These are phyloP conservation scores for Crypturellus tataupa DNA, from an alignment of 2,797 vertebrate genomes.

Conservation along the genomic window DNA sequence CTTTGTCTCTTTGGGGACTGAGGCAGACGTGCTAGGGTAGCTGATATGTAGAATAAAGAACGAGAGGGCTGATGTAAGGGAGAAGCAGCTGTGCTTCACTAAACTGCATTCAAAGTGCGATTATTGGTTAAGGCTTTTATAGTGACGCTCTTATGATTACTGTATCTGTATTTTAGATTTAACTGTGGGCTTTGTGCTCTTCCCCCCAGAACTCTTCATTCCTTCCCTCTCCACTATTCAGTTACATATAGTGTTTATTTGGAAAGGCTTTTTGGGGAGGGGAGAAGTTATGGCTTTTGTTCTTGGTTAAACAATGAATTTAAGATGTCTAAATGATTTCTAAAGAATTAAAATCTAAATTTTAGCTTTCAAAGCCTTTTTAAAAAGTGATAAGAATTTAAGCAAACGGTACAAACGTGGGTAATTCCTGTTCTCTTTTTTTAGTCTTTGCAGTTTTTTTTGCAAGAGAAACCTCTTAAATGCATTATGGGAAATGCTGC, in stretches of 20 bases:
- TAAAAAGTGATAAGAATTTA: not conserved
- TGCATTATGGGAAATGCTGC: not conserved
- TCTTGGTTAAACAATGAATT: not conserved
- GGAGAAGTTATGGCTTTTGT: not conserved
- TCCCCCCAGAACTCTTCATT: not conserved
- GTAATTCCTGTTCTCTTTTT: not conserved
- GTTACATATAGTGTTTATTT: not conserved
- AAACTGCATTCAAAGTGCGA: not conserved
- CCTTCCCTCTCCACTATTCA: not conserved
- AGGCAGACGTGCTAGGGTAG: slow-evolving; percentile 75
- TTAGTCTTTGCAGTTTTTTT: not conserved
- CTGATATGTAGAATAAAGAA: slow-evolving; percentile 69
- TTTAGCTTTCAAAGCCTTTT: not conserved
- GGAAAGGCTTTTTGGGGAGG: not conserved
- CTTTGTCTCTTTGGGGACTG: slow-evolving; percentile 76
- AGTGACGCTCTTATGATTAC: not conserved
- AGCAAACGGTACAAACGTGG: not conserved
- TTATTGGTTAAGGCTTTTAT: slow-evolving; percentile 16
- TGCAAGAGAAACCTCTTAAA: not conserved
- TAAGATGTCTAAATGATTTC: not conserved
- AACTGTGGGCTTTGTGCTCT: not conserved
- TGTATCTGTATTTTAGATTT: not conserved
- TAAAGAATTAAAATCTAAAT: not conserved
- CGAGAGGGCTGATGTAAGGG: slow-evolving; percentile 59
- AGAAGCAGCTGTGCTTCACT: slow-evolving; percentile 64